Evolutionary conservation across 1,140 invertebrate genomes (phyloP).

Genomic region (Varroa destructor): DNA sequence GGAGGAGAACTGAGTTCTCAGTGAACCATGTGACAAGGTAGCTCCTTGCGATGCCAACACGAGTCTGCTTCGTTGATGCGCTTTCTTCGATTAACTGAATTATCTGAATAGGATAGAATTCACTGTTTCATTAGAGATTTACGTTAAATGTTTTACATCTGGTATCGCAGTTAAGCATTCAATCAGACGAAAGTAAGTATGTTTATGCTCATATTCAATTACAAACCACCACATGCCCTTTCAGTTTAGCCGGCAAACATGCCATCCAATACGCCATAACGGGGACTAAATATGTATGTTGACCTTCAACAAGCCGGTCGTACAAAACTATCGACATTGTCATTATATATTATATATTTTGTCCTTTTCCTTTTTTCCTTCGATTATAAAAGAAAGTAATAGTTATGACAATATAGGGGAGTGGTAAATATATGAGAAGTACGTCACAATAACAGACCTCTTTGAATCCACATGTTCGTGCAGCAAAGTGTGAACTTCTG

Average conservation of each 20-base stretch:
- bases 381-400: no score
- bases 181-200: no score
- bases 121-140: neutral
- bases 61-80: constrained; percentile 37
- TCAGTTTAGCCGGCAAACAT: no score
- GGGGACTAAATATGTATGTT: no score
- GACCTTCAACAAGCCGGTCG: no score
- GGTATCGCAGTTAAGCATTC: no score
- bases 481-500: constrained; percentile 47
- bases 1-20: constrained; percentile 43
- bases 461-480: constrained; percentile 48
- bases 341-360: no score
- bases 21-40: constrained; percentile 46
- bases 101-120: constrained; percentile 33
- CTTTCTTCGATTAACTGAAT: constrained; percentile 45
- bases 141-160: neutral
- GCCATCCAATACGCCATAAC: no score
- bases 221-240: no score
- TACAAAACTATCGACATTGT: no score
- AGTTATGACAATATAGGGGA: neutral
- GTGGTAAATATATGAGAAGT: neutral
- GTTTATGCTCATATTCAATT: no score
- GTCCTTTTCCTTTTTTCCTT: no score
- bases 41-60: constrained; percentile 40
- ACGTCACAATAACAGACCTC: constrained; percentile 37